Evolutionary conservation across 92 coral and sea anemone species (phyloP).

Genomic region (Phenganax marumi): DNA sequence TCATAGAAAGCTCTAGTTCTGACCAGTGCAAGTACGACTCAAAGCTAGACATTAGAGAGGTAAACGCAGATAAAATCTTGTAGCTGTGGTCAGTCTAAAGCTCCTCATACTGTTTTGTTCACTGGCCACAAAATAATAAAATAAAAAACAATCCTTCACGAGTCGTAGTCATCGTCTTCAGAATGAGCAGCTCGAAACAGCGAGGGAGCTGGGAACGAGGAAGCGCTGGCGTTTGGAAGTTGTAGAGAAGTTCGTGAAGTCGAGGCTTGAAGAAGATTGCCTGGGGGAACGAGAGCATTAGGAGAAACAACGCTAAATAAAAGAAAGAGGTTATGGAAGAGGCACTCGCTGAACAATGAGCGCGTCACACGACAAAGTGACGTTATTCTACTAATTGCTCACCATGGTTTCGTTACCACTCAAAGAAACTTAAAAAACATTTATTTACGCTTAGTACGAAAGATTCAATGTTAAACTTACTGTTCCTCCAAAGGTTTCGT

Average conservation of each 20-base stretch:
- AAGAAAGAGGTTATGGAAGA: neutral
- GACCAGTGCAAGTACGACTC: no score
- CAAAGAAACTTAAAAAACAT: no score
- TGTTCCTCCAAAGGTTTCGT: neutral
- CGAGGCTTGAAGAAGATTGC: constrained; percentile 25
- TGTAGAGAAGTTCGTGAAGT: constrained; percentile 40
- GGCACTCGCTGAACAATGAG: no score
- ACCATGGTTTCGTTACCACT: no score
- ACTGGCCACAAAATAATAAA: neutral
- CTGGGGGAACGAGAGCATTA: neutral
- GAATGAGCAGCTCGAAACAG: constrained; percentile 67
- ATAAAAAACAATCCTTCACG: constrained; percentile 45
- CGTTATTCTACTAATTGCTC: neutral
- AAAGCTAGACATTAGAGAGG: no score
- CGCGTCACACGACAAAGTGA: no score
- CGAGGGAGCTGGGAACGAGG: constrained; percentile 43
- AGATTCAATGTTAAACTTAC: no score
- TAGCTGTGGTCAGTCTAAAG: no score
- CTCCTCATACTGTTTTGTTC: neutral
- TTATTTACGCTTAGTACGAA: no score
- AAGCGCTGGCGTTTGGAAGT: constrained; percentile 41
- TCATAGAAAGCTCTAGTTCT: no score
- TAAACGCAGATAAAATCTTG: no score
- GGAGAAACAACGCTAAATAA: constrained; percentile 4
- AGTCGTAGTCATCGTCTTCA: constrained; percentile 88